These are phyloP conservation scores for Grammomys dolichurus DNA, from an alignment of 2,113 vertebrate genomes.

Conservation along the genomic window DNA sequence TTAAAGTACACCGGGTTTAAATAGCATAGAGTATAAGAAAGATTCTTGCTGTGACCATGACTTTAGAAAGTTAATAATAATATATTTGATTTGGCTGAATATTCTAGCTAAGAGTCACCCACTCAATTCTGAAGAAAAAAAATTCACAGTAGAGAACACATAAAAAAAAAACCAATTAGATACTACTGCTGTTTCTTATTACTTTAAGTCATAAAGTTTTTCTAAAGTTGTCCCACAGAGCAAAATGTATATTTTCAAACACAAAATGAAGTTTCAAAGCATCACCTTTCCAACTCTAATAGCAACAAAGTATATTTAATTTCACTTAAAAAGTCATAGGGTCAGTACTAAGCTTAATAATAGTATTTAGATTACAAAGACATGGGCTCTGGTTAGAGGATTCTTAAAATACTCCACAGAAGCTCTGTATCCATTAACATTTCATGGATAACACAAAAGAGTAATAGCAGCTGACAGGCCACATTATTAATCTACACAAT, in stretches of 20 bases:
- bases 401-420: slow-evolving; percentile 31
- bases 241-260: slow-evolving; percentile 79
- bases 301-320: slow-evolving; percentile 62
- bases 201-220: slow-evolving; percentile 74
- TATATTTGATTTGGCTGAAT: slow-evolving; percentile 63
- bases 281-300: slow-evolving; percentile 68
- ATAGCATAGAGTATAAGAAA: slow-evolving; percentile 4
- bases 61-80: slow-evolving; percentile 59
- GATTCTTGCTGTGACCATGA: background rate
- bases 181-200: slow-evolving; percentile 76
- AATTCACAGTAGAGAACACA: background rate
- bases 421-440: slow-evolving; percentile 60
- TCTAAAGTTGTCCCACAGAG: slow-evolving; percentile 75
- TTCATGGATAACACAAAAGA: slow-evolving; percentile 64
- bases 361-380: slow-evolving; percentile 46
- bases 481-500: slow-evolving; percentile 64
- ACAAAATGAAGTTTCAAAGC: slow-evolving; percentile 62
- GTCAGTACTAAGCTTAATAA: slow-evolving; percentile 60
- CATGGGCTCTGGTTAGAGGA: slow-evolving; percentile 19
- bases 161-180: slow-evolving; percentile 66
- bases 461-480: slow-evolving; percentile 50
- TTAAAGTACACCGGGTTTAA: slow-evolving; percentile 8
- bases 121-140: slow-evolving; percentile 65
- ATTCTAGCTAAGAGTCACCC: slow-evolving; percentile 37
- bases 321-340: slow-evolving; percentile 71